A percentile compares a stretch with the other conserved stretches of the same genome.
Conservation (phyloP, 2,113 vertebrate species). For the Sinosuthora webbiana region DNA sequence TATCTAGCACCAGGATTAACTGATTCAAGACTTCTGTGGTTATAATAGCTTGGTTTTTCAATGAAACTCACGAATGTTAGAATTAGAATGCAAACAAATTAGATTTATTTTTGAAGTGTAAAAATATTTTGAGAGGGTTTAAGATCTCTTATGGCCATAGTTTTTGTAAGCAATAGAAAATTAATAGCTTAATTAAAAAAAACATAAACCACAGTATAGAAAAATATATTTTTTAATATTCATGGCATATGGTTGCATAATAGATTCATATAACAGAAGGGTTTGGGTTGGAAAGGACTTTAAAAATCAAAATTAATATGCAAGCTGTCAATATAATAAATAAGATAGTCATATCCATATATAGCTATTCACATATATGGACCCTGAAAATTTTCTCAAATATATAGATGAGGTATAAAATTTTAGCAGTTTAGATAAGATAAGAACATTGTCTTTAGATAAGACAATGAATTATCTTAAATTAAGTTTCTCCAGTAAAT, state of each 20-base stretch:
- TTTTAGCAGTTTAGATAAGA: rapidly evolving
- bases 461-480: neutral
- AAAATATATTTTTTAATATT: neutral
- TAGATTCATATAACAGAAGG: neutral
- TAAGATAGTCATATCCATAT: neutral
- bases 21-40: neutral
- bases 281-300: neutral
- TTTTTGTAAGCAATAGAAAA: neutral
- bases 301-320: neutral
- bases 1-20: neutral
- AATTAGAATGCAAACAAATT: neutral
- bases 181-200: neutral
- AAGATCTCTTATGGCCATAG: neutral
- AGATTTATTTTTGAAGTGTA: neutral
- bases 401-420: rapidly evolving
- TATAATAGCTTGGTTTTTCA: neutral
- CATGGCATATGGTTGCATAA: neutral
- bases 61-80: neutral
- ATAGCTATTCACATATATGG: neutral
- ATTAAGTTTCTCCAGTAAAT: neutral
- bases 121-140: neutral
- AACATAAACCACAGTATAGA: neutral
- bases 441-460: too few species aligned
- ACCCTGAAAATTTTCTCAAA: neutral
- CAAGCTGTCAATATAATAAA: neutral